Conservation (phyloP, 2,797 vertebrate genomes). For the Urophycis tenuis region DNA sequence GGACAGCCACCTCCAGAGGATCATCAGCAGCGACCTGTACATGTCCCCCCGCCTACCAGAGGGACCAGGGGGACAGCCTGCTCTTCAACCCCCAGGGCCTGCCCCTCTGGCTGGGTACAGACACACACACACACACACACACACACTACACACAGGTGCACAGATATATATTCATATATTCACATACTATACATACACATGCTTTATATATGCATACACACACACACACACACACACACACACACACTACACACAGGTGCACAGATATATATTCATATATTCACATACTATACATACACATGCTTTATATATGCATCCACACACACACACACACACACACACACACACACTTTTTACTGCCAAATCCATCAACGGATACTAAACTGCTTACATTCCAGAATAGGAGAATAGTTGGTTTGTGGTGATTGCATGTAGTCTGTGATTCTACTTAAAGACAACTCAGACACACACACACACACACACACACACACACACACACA, state of each 20-base stretch:
- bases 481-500: slow-evolving; percentile 17
- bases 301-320: too few relatives aligned
- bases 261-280: neutral
- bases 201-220: neutral
- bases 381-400: too few relatives aligned
- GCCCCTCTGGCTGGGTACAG: slow-evolving; percentile 89
- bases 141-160: neutral
- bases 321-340: neutral
- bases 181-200: neutral
- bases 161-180: too few relatives aligned
- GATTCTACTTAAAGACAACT: slow-evolving; percentile 36
- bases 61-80: slow-evolving; percentile 83
- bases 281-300: neutral
- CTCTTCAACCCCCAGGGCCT: slow-evolving; percentile 94
- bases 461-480: neutral
- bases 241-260: neutral
- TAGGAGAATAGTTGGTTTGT: too few relatives aligned
- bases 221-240: neutral
- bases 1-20: slow-evolving; percentile 96
- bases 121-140: neutral
- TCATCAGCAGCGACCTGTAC: slow-evolving; percentile 96
- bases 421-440: slow-evolving; percentile 8
- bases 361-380: too few relatives aligned
- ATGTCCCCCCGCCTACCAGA: slow-evolving; percentile 88
- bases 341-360: neutral